These are phyloP conservation scores for Schizothorax lantsangensis DNA, from an alignment of 2,797 vertebrate genomes.

Conservation along the genomic window DNA sequence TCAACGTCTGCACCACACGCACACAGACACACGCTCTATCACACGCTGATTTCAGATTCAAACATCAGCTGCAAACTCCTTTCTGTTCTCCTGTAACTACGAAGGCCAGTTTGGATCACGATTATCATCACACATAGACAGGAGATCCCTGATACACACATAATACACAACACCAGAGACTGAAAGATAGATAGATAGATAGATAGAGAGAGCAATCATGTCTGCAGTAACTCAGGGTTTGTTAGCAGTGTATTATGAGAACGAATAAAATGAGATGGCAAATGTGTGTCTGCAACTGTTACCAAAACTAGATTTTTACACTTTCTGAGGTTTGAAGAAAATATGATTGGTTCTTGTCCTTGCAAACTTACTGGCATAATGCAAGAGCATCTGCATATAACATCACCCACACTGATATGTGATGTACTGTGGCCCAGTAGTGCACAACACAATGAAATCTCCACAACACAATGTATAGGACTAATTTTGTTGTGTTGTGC, in stretches of 20 bases:
- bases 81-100: slow-evolving; percentile 56
- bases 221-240: slow-evolving; percentile 26
- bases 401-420: too few relatives aligned
- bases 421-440: too few relatives aligned
- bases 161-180: slow-evolving; percentile 17
- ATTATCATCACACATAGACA: slow-evolving; percentile 39
- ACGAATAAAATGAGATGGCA: slow-evolving; percentile 51
- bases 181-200: slow-evolving; percentile 7
- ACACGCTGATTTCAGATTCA: slow-evolving; percentile 50
- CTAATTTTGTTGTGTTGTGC: too few relatives aligned
- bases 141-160: slow-evolving; percentile 21
- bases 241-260: slow-evolving; percentile 23
- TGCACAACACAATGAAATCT: too few relatives aligned
- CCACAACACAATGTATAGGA: too few relatives aligned
- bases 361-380: neutral
- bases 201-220: neutral
- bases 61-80: slow-evolving; percentile 36
- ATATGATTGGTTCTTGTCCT: neutral
- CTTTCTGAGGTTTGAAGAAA: slow-evolving; percentile 7
- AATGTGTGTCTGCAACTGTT: neutral
- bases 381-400: neutral
- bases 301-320: neutral
- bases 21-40: slow-evolving; percentile 46
- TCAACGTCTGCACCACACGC: slow-evolving; percentile 66
- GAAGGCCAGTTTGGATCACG: slow-evolving; percentile 27